Base-by-base conservation (phyloP, 2,113 vertebrate species). In the Poeciliopsis turrubarensis region DNA sequence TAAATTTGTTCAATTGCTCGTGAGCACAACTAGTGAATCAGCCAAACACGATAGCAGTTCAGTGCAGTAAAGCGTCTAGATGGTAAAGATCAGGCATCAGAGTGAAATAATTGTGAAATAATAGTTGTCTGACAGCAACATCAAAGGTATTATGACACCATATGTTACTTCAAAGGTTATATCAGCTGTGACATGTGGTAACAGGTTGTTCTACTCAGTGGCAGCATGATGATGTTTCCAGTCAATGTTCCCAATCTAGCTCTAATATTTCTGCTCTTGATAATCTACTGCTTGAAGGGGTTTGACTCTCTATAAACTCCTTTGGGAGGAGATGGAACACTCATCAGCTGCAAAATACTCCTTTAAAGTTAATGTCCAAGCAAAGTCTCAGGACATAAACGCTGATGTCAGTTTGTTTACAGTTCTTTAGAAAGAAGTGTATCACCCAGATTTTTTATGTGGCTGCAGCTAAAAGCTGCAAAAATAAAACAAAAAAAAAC, bases 291-390 rank as follows among this genome's bases (percentile, higher is more conserved):
- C n/a, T 9, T 60, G 15, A 54, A 32, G 3, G 67, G 27, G 22
- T 12, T 14, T 54, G 47, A 54, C 44, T 69, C 5, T 68, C 10
- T 11, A 37, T 65, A 32, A 60, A 26, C 14, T 44, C 14, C 65
- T 39, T 25, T 26, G 25, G 34, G 64, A 65, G 64, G 39, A 26
- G 64, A 64, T 11, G 69, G 60, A 60, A 31, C 65, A 29, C 25
- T 73, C 27, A 61, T 62, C 47, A 61, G 14, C 64, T 65, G 57
- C 37, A 65, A 25, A 76, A 65, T 30, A 12, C 19, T 47, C 11
- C 39, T 3, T 54, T 69, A 54, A 80, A 39, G 30, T 71, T 30
- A 12, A 14, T 47, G 14, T 67, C 32, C 2, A n/a, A 47, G 5
- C n/a, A n/a, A 34, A 67, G 32, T 61, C 26, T 27, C 26, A 9